These are phyloP conservation scores for Brachirus orientalis DNA, from an alignment of 2,113 vertebrate species.

Conservation along the genomic window DNA sequence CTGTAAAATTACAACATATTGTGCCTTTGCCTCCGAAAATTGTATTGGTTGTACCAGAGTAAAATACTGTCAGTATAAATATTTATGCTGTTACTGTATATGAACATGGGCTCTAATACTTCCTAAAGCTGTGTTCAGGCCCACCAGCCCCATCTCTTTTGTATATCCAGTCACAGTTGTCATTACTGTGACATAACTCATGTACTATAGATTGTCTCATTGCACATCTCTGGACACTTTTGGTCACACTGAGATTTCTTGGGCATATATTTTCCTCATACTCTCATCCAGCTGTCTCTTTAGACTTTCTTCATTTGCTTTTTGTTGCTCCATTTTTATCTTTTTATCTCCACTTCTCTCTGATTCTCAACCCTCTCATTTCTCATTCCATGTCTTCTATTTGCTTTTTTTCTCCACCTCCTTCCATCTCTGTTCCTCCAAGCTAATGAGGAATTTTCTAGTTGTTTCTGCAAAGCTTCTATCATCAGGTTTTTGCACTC, in stretches of 20 bases:
- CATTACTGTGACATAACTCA: background rate
- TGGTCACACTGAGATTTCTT: constrained; percentile 4
- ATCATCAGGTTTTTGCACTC: constrained; percentile 36
- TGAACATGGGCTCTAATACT: constrained; percentile 39
- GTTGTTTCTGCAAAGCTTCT: constrained; percentile 47
- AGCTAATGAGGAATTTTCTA: constrained; percentile 45
- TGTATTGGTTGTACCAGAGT: background rate
- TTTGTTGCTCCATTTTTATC: constrained; percentile 45
- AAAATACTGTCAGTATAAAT: background rate
- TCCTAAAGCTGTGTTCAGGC: constrained; percentile 55
- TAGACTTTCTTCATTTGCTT: constrained; percentile 21
- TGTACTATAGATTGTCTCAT: background rate
- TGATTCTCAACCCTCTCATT: constrained; percentile 45
- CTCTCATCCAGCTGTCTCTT: constrained; percentile 37
- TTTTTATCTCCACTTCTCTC: constrained; percentile 42
- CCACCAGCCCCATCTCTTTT: constrained; percentile 66
- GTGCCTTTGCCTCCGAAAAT: no score
- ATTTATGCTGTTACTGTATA: constrained; percentile 42
- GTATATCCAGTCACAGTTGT: constrained; percentile 39
- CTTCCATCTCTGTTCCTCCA: constrained; percentile 42
- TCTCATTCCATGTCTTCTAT: constrained; percentile 35
- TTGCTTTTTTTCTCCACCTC: constrained; percentile 42
- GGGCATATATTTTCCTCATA: constrained; percentile 18
- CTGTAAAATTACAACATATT: constrained; percentile 6
- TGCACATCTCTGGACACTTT: background rate